Conservation (phyloP, 2,113 vertebrate species). For the Grallaria varia region DNA sequence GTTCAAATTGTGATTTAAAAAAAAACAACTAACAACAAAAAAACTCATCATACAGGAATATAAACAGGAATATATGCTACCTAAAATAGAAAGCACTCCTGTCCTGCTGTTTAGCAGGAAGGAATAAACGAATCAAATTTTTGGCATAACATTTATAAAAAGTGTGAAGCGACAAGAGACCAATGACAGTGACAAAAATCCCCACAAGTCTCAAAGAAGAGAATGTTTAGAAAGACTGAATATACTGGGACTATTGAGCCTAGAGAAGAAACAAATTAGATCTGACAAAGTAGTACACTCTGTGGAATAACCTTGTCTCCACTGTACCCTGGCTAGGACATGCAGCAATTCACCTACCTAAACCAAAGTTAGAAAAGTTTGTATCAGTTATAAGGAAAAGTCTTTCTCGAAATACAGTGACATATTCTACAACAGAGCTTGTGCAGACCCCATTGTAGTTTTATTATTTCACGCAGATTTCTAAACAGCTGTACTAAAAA, state of each 20-base stretch:
- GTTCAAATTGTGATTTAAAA: not conserved
- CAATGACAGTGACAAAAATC: not conserved
- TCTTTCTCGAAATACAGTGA: not conserved
- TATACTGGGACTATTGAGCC: not conserved
- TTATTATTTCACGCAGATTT: not conserved
- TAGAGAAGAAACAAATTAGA: not conserved
- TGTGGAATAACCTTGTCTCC: not conserved
- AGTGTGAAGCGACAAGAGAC: not conserved
- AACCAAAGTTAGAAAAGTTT: not conserved
- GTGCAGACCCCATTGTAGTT: not conserved
- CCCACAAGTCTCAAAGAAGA: not conserved
- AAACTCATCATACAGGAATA: not conserved
- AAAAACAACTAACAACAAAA: not conserved
- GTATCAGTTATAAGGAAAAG: not conserved
- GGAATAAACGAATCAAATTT: not conserved
- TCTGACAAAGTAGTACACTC: not conserved
- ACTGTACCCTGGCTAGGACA: not conserved
- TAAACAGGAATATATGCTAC: not conserved
- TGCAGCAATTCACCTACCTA: not conserved
- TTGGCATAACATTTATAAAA: not conserved
- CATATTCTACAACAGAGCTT: not conserved
- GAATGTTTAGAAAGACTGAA: not conserved
- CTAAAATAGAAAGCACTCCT: not conserved
- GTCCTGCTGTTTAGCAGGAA: not conserved
- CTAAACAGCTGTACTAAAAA: not conserved